Conservation (phyloP, 2,113 vertebrate genomes). For the Columba janthina region DNA sequence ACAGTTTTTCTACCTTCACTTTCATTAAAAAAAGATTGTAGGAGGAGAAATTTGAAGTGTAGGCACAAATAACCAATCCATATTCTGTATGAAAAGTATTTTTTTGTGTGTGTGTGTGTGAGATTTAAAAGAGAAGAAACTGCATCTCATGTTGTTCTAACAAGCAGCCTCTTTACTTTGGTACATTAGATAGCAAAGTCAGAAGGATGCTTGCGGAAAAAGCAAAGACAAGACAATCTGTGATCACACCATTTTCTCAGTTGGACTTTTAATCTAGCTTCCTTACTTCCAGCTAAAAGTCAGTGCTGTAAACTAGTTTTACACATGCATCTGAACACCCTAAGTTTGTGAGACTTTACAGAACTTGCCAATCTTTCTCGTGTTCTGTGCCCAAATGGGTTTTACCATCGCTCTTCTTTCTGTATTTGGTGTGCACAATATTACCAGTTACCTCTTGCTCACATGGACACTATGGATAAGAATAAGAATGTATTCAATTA, state of each 20-base stretch:
- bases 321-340: not conserved
- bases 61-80: not conserved
- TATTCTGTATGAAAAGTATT: not conserved
- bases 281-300: not conserved
- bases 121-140: not conserved
- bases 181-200: not conserved
- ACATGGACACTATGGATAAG: not conserved
- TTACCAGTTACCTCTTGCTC: not conserved
- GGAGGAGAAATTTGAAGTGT: not conserved
- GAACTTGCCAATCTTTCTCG: not conserved
- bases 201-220: not conserved
- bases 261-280: not conserved
- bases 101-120: not conserved
- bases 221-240: not conserved
- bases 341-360: not conserved
- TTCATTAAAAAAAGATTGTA: not conserved
- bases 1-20: not conserved
- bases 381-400: not conserved
- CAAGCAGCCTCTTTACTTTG: not conserved
- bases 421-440: not conserved
- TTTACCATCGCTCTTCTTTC: not conserved
- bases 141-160: not conserved
- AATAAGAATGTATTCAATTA: not conserved
- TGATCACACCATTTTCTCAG: not conserved
- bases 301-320: not conserved